These are phyloP conservation scores for Scolopax rusticola DNA, from an alignment of 2,797 vertebrate genomes.

Conservation along the genomic window DNA sequence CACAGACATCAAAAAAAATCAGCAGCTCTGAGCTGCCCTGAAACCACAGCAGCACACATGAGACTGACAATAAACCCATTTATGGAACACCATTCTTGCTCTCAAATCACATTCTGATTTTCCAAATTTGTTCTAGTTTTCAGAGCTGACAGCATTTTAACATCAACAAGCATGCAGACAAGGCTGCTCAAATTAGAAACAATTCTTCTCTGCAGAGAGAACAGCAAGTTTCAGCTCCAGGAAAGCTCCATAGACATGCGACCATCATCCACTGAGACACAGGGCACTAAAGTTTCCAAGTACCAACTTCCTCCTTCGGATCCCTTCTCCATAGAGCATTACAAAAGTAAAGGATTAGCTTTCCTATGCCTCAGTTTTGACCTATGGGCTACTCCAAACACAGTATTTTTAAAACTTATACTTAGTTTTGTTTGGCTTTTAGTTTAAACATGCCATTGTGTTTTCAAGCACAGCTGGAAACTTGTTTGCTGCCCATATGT, in stretches of 20 bases:
- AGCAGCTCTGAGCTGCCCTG: not conserved
- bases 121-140: conserved; percentile 32
- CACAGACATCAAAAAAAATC: not conserved
- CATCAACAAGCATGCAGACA: conserved; percentile 25
- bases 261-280: not conserved
- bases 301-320: not conserved
- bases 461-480: not conserved
- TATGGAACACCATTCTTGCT: not conserved
- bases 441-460: not conserved
- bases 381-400: not conserved
- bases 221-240: conserved; percentile 35
- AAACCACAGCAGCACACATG: not conserved
- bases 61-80: not conserved
- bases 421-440: not conserved
- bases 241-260: not conserved
- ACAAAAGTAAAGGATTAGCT: not conserved
- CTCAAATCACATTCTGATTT: conserved; percentile 15
- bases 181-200: conserved; percentile 54
- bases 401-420: not conserved
- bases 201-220: conserved; percentile 54
- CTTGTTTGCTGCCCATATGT: not conserved
- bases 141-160: conserved; percentile 38
- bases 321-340: not conserved
- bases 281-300: not conserved
- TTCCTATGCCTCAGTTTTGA: not conserved